These are phyloP conservation scores for Myrmophylax atrothorax DNA, from an alignment of 2,113 vertebrate species.

Conservation along the genomic window DNA sequence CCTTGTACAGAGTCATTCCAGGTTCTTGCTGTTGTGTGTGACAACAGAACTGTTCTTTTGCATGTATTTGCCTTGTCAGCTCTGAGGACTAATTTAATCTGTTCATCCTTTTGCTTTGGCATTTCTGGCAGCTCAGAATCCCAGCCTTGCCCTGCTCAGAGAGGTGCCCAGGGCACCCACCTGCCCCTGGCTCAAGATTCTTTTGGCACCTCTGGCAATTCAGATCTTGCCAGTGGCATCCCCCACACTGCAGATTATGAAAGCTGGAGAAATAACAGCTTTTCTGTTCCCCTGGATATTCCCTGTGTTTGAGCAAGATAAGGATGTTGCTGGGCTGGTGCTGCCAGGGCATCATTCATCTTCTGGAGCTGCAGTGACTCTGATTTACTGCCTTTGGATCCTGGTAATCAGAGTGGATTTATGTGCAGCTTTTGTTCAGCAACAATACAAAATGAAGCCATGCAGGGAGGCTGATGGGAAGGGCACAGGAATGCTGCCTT, in stretches of 20 bases:
- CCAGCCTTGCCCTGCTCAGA: neutral
- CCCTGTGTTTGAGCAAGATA: neutral
- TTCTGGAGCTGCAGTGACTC: neutral
- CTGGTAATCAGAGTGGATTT: neutral
- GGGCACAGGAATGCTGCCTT: neutral
- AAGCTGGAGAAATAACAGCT: slow-evolving; percentile 3
- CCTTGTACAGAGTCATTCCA: neutral
- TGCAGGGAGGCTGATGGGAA: neutral
- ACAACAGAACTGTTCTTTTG: neutral
- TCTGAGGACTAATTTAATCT: neutral
- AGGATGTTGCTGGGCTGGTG: slow-evolving; percentile 52
- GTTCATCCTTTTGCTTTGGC: neutral
- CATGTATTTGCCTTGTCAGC: neutral
- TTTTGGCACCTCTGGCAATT: neutral
- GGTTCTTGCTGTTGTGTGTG: neutral
- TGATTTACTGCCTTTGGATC: slow-evolving; percentile 5
- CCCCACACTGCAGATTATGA: neutral
- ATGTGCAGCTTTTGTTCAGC: slow-evolving; percentile 33
- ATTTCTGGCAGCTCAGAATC: neutral
- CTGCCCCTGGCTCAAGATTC: neutral
- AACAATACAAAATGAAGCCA: neutral
- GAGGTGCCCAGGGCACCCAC: neutral
- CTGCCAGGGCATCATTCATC: neutral
- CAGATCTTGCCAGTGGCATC: neutral
- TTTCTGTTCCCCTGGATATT: neutral